These are phyloP conservation scores for Corythornis vintsioides DNA, from an alignment of 2,113 vertebrate species.

Conservation along the genomic window DNA sequence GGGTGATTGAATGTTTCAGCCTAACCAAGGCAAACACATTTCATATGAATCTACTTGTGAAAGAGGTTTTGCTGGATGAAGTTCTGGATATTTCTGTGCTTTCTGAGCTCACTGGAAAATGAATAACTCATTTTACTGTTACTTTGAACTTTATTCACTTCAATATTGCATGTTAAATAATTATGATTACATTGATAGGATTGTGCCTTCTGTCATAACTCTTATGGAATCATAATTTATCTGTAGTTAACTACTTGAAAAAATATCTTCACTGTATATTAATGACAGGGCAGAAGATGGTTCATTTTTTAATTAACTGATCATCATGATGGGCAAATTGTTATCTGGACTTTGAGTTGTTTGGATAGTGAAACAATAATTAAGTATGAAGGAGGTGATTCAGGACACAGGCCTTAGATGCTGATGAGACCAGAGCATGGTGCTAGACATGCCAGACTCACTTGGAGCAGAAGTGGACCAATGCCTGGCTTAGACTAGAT, in stretches of 20 bases:
- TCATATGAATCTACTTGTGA: neutral
- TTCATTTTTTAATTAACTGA: conserved; percentile 3
- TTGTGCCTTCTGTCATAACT: neutral
- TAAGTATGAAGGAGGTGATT: neutral
- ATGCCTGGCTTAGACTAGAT: neutral
- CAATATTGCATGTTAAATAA: neutral
- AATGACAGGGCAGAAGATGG: neutral
- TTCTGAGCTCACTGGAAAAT: conserved; percentile 15
- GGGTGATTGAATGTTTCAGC: neutral
- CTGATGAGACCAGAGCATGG: neutral
- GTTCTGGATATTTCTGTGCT: neutral
- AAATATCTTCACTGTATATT: neutral
- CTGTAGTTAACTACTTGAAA: neutral
- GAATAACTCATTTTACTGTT: neutral
- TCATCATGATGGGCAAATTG: neutral
- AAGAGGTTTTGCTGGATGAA: neutral
- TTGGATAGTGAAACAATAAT: neutral
- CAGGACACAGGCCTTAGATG: neutral
- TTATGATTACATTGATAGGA: neutral
- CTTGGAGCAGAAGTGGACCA: neutral
- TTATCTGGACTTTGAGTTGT: neutral
- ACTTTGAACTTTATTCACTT: neutral
- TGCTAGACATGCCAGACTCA: neutral
- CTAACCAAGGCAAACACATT: neutral
- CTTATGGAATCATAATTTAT: neutral